Evolutionary conservation across 2,888 invertebrate species (phyloP).

Genomic region (Dicyrtoma fusca): DNA sequence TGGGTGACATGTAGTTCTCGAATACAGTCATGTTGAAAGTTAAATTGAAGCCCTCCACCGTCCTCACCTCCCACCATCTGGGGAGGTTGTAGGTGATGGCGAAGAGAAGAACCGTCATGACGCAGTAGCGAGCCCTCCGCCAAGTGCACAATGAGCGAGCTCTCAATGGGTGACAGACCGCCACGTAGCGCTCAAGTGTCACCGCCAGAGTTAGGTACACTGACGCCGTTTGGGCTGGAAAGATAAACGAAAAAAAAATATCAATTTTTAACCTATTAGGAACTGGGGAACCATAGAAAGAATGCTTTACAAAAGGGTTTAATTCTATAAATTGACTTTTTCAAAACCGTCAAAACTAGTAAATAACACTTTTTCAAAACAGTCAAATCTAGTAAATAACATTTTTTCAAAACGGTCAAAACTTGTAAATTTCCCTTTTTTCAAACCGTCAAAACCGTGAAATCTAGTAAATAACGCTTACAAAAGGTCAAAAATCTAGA

Average conservation of each 20-base stretch:
- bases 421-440: too few relatives aligned
- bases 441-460: too few relatives aligned
- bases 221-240: constrained; percentile 75
- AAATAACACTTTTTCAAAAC: too few relatives aligned
- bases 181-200: constrained; percentile 87
- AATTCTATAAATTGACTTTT: too few relatives aligned
- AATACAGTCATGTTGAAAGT: constrained; percentile 55
- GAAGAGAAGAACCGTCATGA: constrained; percentile 77
- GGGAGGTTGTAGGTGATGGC: constrained; percentile 85
- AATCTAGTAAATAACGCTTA: too few relatives aligned
- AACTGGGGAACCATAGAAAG: too few relatives aligned
- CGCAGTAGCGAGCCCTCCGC: constrained; percentile 80
- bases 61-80: constrained; percentile 58
- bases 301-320: too few relatives aligned
- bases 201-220: constrained; percentile 78
- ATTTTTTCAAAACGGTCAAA: too few relatives aligned
- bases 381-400: too few relatives aligned
- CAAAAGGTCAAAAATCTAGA: too few relatives aligned
- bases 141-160: constrained; percentile 91
- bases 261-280: too few relatives aligned
- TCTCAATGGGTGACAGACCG: constrained; percentile 76
- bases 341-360: too few relatives aligned
- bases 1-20: constrained; percentile 65
- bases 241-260: constrained; percentile 2
- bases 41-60: constrained; percentile 37